Evolutionary conservation across 2,797 vertebrate species (phyloP).

Genomic region (Botia kubotai): DNA sequence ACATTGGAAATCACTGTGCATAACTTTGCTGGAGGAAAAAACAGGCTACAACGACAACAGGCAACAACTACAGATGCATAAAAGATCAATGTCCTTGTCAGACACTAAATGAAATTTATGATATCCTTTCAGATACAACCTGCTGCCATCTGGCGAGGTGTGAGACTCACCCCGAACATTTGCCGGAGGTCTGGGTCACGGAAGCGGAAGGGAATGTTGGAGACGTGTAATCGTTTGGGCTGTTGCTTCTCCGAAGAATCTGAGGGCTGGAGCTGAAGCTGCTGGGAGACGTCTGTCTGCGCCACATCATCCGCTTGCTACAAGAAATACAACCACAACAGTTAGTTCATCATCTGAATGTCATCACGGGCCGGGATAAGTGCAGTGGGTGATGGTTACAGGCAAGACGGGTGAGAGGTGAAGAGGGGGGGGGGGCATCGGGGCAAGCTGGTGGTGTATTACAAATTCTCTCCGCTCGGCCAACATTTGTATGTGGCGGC

Average conservation of each 20-base stretch:
- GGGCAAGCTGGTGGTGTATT: conserved; percentile 49
- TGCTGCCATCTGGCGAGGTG: conserved; percentile 9
- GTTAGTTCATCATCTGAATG: conserved; percentile 45
- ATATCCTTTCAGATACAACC: conserved; percentile 9
- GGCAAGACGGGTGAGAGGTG: not conserved
- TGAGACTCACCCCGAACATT: conserved; percentile 95
- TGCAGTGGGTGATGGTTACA: conserved; percentile 5
- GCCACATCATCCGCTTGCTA: conserved; percentile 92
- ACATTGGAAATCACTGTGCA: not conserved
- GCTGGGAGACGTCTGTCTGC: conserved; percentile 93
- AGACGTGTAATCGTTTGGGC: conserved; percentile 96
- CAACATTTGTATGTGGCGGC: conserved; percentile 58
- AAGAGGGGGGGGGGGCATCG: conserved; percentile 12
- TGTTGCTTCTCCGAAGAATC: conserved; percentile 95
- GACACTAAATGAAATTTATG: conserved; percentile 25
- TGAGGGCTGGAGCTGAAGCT: conserved; percentile 87
- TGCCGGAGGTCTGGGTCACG: conserved; percentile 96
- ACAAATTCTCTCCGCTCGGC: conserved; percentile 56
- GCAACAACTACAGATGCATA: not conserved
- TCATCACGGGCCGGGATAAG: not conserved
- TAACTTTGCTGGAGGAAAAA: not conserved
- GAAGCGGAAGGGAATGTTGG: conserved; percentile 99
- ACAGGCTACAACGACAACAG: not conserved
- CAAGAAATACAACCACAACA: conserved; percentile 65
- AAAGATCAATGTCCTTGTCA: conserved; percentile 34